Evolutionary conservation across 1,140 invertebrate species (phyloP), one percentile per base, ranked within the genome.

Genomic region (Lordiphosa collinella): DNA sequence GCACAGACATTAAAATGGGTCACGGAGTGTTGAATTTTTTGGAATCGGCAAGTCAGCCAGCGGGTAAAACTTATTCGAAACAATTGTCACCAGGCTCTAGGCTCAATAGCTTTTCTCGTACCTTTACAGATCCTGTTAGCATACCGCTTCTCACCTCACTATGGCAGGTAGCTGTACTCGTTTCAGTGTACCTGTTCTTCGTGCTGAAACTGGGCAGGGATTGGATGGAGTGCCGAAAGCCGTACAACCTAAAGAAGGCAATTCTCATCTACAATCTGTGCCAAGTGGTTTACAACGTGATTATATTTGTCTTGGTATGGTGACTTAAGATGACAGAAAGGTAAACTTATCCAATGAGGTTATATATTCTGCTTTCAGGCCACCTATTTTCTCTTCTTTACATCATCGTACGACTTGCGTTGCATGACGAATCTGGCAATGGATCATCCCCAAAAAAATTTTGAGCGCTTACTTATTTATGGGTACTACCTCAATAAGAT

Each of bases 241-340:
- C 57, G 4, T 60, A 53, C 2, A 46, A 54, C 47, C 10, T 60
- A 3, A 47, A 25, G 10, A 53, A 35, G 12, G 14, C 38, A 1
- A n/a, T 60, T 8, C 9, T 60, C 4, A 29, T 38, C 11, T 60
- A 60, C 7, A 61, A 61, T 48, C 1, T 34, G 12, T 53, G 40
- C 11, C 58, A 61, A 12, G 31, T 61, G 11, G 3, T 61, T 10
- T 61, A 10, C 25, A 61, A 61, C 40, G 2, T 0, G 0, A 5
- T 3, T 14, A 0, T 61, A 3, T 49, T 53, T 43, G 8, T 5
- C 10, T 2, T 5, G 8, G 35, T 40, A 25, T 0, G 58, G 47
- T 25, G 34, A 36, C 29, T 35, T 36, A 14, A 10, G 14, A 0
- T 37, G 14, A 7, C 11, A 13, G 8, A 18, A 2, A 32, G 34